Evolutionary conservation across 2,797 vertebrate species (phyloP).

Genomic region (Poecile montanus): DNA sequence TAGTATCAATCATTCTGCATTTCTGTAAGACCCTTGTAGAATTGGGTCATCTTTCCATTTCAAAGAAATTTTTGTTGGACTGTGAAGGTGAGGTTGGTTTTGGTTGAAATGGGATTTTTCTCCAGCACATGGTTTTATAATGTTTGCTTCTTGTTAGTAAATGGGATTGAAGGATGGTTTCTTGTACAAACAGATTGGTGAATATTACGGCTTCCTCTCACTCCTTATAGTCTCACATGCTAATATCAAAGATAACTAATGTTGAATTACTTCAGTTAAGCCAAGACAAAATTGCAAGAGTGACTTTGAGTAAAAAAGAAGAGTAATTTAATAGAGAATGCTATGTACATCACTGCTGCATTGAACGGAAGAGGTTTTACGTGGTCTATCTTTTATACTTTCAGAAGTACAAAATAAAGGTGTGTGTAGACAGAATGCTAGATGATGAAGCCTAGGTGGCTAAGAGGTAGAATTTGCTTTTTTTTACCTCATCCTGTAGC

Average conservation of each 20-base stretch:
- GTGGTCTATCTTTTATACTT: not conserved
- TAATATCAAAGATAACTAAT: not conserved
- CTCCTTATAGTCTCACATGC: not conserved
- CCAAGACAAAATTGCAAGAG: not conserved
- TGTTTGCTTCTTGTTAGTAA: not conserved
- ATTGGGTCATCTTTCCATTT: not conserved
- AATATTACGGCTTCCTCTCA: not conserved
- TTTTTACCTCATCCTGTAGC: not conserved
- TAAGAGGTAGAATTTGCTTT: not conserved
- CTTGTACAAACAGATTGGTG: not conserved
- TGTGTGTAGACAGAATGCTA: not conserved
- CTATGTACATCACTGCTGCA: rapidly evolving
- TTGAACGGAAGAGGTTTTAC: not conserved
- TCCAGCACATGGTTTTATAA: not conserved
- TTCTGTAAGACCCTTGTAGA: not conserved
- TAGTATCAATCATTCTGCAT: not conserved
- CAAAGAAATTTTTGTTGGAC: not conserved
- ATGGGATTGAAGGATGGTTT: not conserved
- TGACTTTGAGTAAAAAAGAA: not conserved
- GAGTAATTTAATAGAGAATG: not conserved
- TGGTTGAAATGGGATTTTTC: not conserved
- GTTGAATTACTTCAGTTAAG: not conserved
- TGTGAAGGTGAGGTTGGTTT: not conserved
- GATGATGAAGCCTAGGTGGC: not conserved
- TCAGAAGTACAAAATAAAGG: not conserved